These are phyloP conservation scores for Aeoliscus strigatus DNA, from an alignment of 2,797 vertebrate species.

Conservation along the genomic window DNA sequence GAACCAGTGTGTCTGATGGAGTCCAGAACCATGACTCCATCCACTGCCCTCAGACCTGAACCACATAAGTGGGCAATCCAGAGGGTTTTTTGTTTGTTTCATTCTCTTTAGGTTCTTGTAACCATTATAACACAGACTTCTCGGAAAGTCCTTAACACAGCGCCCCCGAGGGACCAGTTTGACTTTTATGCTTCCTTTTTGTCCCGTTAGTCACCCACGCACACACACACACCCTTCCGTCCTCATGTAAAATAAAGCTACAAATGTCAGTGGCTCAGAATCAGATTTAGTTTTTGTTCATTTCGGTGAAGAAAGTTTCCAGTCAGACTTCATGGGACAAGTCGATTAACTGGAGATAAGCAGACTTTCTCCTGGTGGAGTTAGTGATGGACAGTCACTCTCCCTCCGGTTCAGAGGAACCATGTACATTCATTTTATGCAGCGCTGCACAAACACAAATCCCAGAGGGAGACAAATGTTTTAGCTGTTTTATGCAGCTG, in stretches of 20 bases:
- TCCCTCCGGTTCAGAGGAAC: slow-evolving; percentile 2
- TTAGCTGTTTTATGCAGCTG: slow-evolving; percentile 32
- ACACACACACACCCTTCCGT: too few relatives aligned
- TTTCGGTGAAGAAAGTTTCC: background rate
- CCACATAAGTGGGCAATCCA: slow-evolving; percentile 41
- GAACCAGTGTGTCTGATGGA: slow-evolving; percentile 23
- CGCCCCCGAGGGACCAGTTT: too few relatives aligned
- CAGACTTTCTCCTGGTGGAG: background rate
- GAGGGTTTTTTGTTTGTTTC: slow-evolving; percentile 28
- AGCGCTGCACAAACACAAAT: slow-evolving; percentile 12
- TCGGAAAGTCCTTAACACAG: too few relatives aligned
- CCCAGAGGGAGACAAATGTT: slow-evolving; percentile 45
- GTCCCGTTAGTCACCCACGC: too few relatives aligned
- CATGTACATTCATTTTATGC: background rate
- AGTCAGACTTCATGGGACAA: background rate
- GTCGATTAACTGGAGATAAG: background rate
- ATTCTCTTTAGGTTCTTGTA: slow-evolving; percentile 3
- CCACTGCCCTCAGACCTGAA: slow-evolving; percentile 46
- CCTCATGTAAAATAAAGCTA: too few relatives aligned
- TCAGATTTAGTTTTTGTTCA: background rate
- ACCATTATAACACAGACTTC: too few relatives aligned
- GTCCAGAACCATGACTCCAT: slow-evolving; percentile 13
- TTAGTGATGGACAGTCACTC: background rate
- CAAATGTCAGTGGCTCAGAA: background rate
- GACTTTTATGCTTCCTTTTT: too few relatives aligned